Percentiles rank a stretch among this genome's conserved stretches.
phyloP scores from a whole-genome alignment of 2,797 vertebrate genomes.

The Xenops minutus region DNA sequence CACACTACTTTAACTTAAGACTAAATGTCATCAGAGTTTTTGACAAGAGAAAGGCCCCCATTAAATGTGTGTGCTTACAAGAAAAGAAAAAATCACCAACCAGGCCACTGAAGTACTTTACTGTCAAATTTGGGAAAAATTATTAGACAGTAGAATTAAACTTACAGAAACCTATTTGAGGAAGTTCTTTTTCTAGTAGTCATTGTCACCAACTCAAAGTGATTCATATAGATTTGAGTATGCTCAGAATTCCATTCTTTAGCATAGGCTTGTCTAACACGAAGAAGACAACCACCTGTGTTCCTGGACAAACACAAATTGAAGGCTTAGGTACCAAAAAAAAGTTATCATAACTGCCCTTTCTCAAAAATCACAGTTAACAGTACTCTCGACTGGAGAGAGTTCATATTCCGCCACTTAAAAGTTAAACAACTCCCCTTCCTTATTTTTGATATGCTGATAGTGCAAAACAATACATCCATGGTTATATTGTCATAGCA shows the following conservation, averaged over 20 bases:
- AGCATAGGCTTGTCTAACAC: slow-evolving; percentile 85
- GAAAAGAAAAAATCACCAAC: not conserved
- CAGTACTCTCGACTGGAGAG: not conserved
- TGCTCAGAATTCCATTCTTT: slow-evolving; percentile 86
- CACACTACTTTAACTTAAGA: slow-evolving; percentile 73
- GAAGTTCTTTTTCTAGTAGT: slow-evolving; percentile 87
- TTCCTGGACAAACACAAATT: slow-evolving; percentile 70
- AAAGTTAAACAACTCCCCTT: not conserved
- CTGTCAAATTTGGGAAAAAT: not conserved
- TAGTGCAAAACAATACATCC: not conserved
- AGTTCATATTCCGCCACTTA: not conserved
- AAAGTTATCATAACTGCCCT: not conserved
- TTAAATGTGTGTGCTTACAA: not conserved
- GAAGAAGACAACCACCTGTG: slow-evolving; percentile 81
- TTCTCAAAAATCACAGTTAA: not conserved
- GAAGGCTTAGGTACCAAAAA: not conserved
- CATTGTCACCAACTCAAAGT: slow-evolving; percentile 88
- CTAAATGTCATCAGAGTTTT: slow-evolving; percentile 45
- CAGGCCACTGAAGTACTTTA: not conserved
- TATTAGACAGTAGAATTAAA: not conserved
- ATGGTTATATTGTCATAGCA: not conserved
- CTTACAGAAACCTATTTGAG: slow-evolving; percentile 85
- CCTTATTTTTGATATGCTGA: not conserved
- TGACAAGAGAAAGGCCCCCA: not conserved
- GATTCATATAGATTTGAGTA: slow-evolving; percentile 84